A percentile compares a stretch with the other conserved stretches of the same genome.
These are phyloP conservation scores for Oncorhynchus masou DNA, from an alignment of 2,113 vertebrate genomes.

Conservation along the genomic window DNA sequence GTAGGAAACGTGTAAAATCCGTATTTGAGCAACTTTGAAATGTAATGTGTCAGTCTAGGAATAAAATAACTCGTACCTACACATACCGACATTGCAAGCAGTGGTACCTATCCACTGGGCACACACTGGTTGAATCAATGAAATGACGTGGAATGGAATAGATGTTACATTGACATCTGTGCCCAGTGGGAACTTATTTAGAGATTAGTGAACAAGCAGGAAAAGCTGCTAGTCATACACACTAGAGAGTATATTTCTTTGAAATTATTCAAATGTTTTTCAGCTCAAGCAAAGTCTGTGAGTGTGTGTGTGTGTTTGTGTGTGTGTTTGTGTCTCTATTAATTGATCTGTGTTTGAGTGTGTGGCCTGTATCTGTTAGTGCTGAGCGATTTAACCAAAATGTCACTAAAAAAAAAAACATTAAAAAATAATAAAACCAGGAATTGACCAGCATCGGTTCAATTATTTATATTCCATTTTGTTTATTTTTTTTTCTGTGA, in stretches of 20 bases:
- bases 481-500: no score
- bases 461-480: no score
- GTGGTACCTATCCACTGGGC: neutral
- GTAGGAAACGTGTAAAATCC: neutral
- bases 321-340: conserved; percentile 10
- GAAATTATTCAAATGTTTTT: neutral
- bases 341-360: neutral
- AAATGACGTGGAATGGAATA: no score
- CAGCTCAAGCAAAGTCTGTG: neutral
- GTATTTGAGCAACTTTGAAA: neutral
- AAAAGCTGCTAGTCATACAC: conserved; percentile 30
- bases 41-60: neutral
- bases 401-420: no score
- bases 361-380: neutral
- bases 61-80: neutral
- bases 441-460: no score
- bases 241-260: neutral
- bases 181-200: neutral
- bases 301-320: neutral
- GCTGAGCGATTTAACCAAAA: no score
- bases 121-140: no score
- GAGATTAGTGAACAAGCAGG: neutral
- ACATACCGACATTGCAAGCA: neutral
- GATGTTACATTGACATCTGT: no score
- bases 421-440: no score